Evolutionary conservation across 2,113 vertebrate genomes (phyloP), one percentile per base, ranked within the genome.

Genomic region (Chascanopsetta lugubris): DNA sequence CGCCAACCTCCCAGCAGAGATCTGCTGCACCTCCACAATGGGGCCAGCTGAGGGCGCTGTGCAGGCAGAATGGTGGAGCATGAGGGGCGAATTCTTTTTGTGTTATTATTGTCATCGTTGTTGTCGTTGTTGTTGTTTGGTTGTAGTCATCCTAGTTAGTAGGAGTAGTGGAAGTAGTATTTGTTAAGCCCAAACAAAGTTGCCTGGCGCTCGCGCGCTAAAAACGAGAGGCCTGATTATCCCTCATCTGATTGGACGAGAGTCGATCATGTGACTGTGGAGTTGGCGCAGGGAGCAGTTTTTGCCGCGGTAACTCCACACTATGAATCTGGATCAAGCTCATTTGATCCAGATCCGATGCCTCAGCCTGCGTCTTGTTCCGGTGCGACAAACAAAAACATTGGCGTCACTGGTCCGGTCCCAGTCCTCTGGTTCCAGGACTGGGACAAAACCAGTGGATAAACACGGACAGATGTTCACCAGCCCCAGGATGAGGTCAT

Each of bases 31-130:
- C 13, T 15, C 45, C 50, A 91, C 25, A 1, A 20, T 10, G 1
- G 88, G 89, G 3, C 86, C 89, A 72, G 61, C 54, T 48, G 54
- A 82, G 50, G 92, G 92, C 27, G 54, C 91, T 92, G 60, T 5
- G 53, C 1, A 30, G n/a, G 55, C 55, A 75, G 10, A 34, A 9
- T 45, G 45, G 69, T 20, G 6, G 51, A 57, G 51, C 47, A 26
- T 3, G 32, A 8, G 25, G 0, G 27, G 24, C 6, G 30, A 42
- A n/a, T n/a, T n/a, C n/a, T n/a, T n/a, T n/a, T n/a, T n/a, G n/a
- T n/a, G n/a, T n/a, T n/a, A n/a, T n/a, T n/a, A n/a, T n/a, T n/a
- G n/a, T 17, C 24, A 40, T 12, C 27, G 32, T 34, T 8, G 18
- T 21, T 13, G 51, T 21, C 10, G 43, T n/a, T n/a, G n/a, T n/a